Base-by-base conservation (phyloP, 2,888 invertebrate species). In the Leptarthrus brevirostris region DNA sequence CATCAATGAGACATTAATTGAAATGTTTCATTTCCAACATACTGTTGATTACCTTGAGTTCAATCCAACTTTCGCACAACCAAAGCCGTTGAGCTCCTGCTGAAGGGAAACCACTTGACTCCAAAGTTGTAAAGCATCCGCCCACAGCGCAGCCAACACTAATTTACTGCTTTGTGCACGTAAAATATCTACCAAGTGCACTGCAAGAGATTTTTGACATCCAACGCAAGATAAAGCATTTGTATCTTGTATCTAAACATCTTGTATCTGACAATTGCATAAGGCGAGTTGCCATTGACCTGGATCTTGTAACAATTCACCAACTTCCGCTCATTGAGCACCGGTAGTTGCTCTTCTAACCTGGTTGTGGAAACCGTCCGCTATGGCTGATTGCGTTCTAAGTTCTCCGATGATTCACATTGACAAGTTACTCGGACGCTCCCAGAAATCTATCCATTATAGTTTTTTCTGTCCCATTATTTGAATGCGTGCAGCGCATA, bases 221-320 rank as follows among this genome's bases (percentile, higher is more conserved):
- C 64, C 64, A 64, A 64, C 64, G 64, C 64, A 47, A 49, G 49
- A 49, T 49, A 40, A 40, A 40, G n/a, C n/a, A 12, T 40, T 40
- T 12, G 1, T 30, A 64, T 64, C 47, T 44, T n/a, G 47, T 36
- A 64, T 64, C n/a, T n/a, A n/a, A n/a, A n/a, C n/a, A n/a, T n/a
- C 64, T 64, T 34, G 64, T 64, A 36, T n/a, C 30, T 24, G 30
- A 30, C 58, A 34, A 58, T 64, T 64, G 64, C 64, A 64, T 64
- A 64, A 64, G 47, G 20, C 52, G 26, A 52, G 53, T 70, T 70
- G 70, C 53, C 70, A 70, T 70, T 70, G 70, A 70, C 70, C 70
- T 70, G 34, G n/a, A 70, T 70, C 53, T 53, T 34, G 34, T 10
- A 20, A 52, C 70, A 70, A 70, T 70, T 53, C 70, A 70, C 52